Conservation (phyloP, 1,140 invertebrate species). For the Phthorimaea operculella region DNA sequence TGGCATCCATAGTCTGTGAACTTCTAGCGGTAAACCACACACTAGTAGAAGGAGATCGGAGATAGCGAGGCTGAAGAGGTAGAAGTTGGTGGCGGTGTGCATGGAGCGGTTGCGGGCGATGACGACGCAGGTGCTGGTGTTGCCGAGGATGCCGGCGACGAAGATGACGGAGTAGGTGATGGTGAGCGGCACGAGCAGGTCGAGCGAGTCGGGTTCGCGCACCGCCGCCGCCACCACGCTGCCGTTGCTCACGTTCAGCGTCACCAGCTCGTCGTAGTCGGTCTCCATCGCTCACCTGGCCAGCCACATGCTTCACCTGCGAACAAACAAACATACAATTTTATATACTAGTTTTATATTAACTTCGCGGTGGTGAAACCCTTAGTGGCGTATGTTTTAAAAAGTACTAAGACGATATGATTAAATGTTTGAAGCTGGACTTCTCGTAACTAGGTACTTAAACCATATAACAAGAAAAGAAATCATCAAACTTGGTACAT, state of each 20-base stretch:
- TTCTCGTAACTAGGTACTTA: too few species aligned
- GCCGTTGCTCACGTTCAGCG: slow-evolving; percentile 33
- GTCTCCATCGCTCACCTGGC: slow-evolving; percentile 26
- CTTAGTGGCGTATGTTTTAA: too few species aligned
- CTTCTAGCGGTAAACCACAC: slow-evolving; percentile 80
- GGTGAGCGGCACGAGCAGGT: slow-evolving; percentile 72
- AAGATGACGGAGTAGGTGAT: slow-evolving; percentile 83
- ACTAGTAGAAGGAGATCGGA: slow-evolving; percentile 87
- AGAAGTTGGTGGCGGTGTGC: slow-evolving; percentile 87
- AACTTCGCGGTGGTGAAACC: too few species aligned
- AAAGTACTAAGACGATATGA: too few species aligned
- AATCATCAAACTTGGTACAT: too few species aligned
- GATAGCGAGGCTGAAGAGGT: slow-evolving; percentile 87
- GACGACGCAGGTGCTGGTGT: slow-evolving; percentile 87
- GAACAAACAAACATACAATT: slow-evolving; percentile 30
- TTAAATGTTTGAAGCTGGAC: too few species aligned
- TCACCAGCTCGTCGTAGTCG: slow-evolving; percentile 32
- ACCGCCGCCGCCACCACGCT: slow-evolving; percentile 27
- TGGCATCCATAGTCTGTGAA: slow-evolving; percentile 83
- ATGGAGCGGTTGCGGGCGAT: slow-evolving; percentile 85
- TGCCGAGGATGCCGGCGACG: slow-evolving; percentile 84
- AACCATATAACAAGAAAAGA: too few species aligned
- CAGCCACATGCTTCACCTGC: slow-evolving; percentile 24
- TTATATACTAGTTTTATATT: slow-evolving; percentile 5
- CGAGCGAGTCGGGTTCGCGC: slow-evolving; percentile 60